These are phyloP conservation scores for Pseudocheirus occidentalis DNA, from an alignment of 2,797 vertebrate species.

Conservation along the genomic window DNA sequence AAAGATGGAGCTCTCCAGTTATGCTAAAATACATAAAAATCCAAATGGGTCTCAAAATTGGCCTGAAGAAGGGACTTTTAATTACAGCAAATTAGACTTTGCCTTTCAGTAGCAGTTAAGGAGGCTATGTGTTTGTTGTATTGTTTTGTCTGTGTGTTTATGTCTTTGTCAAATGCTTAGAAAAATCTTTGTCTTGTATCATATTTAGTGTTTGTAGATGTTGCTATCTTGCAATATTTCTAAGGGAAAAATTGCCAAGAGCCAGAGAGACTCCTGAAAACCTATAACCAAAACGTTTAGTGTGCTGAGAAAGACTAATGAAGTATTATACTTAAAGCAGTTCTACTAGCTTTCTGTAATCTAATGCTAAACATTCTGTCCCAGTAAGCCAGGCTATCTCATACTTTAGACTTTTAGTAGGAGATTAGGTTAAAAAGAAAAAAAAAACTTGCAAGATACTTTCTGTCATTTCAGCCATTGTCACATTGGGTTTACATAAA, in stretches of 20 bases:
- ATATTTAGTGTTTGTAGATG: not conserved
- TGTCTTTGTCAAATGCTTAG: not conserved
- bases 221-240: not conserved
- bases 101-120: not conserved
- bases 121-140: not conserved
- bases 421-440: not conserved
- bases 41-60: not conserved
- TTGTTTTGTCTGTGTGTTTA: not conserved
- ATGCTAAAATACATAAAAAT: not conserved
- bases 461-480: not conserved
- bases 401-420: not conserved
- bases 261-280: not conserved
- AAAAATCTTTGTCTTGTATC: not conserved
- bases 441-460: not conserved
- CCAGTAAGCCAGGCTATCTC: not conserved
- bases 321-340: not conserved
- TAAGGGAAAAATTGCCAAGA: not conserved
- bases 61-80: not conserved
- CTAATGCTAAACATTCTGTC: not conserved
- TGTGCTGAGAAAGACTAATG: not conserved
- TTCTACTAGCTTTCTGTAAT: not conserved
- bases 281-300: not conserved
- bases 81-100: not conserved
- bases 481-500: not conserved
- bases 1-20: not conserved